Evolutionary conservation across 1,140 invertebrate genomes (phyloP).

Genomic region (Drosophila ambigua): DNA sequence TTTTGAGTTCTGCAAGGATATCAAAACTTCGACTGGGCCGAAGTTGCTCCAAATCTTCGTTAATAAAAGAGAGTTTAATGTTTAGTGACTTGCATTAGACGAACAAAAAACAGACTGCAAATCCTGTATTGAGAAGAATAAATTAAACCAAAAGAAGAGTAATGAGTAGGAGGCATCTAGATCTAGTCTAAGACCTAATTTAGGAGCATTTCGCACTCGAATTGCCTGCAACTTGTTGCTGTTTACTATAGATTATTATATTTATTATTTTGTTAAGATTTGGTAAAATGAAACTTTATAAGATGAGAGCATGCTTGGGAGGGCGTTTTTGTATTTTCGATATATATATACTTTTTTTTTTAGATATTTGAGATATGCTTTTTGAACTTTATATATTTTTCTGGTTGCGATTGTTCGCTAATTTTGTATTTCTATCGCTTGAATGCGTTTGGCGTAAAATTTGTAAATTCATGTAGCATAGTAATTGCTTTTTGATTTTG

Average conservation of each 20-base stretch:
- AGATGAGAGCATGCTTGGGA: constrained; percentile 83
- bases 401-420: constrained; percentile 28
- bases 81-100: constrained; percentile 37
- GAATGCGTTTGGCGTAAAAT: constrained; percentile 31
- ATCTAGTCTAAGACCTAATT: constrained; percentile 65
- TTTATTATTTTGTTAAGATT: constrained; percentile 48
- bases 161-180: constrained; percentile 44
- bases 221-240: constrained; percentile 47
- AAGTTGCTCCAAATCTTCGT: constrained; percentile 8
- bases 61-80: constrained; percentile 10
- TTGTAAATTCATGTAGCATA: constrained; percentile 40
- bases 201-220: constrained; percentile 28
- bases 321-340: constrained; percentile 66
- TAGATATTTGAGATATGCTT: constrained; percentile 34
- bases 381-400: constrained; percentile 39
- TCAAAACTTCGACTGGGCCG: constrained; percentile 24
- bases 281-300: constrained; percentile 71
- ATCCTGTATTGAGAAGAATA: constrained; percentile 34
- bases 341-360: constrained; percentile 42
- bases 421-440: constrained; percentile 32
- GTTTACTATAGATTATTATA: constrained; percentile 26
- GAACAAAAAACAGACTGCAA: constrained; percentile 39
- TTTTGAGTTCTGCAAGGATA: constrained; percentile 24
- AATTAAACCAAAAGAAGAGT: constrained; percentile 31
- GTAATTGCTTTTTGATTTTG: constrained; percentile 30